A percentile compares a stretch with the other conserved stretches of the same genome.
Evolutionary conservation across 1,140 invertebrate species (phyloP).

Genomic region (Aphis craccivora): DNA sequence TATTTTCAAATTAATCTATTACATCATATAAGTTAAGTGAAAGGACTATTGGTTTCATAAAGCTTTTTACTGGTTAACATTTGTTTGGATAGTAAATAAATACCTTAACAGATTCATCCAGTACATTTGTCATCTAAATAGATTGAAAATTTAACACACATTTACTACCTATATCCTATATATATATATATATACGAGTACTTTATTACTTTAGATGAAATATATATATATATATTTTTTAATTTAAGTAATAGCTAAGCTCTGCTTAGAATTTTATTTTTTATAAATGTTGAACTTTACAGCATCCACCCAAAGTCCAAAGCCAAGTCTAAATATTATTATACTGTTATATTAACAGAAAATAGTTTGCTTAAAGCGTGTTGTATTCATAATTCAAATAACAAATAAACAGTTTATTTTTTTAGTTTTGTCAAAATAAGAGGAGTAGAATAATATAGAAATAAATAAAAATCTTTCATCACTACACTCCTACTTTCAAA

Average conservation of each 20-base stretch:
- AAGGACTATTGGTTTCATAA: neutral
- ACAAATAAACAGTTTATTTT: neutral
- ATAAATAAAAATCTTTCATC: neutral
- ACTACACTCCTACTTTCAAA: neutral
- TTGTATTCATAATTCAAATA: neutral
- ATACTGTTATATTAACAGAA: neutral
- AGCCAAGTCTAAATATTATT: neutral
- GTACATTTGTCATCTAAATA: neutral
- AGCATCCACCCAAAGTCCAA: neutral
- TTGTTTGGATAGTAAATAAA: constrained; percentile 11
- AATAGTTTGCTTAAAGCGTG: neutral
- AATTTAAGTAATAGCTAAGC: neutral
- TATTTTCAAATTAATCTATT: constrained; percentile 15
- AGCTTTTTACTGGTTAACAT: neutral
- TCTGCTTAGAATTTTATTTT: neutral
- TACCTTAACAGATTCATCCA: neutral
- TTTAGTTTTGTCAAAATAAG: neutral
- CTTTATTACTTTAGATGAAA: neutral
- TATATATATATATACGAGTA: neutral
- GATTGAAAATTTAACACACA: neutral
- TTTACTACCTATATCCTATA: neutral
- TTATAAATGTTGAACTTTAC: neutral
- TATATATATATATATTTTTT: neutral
- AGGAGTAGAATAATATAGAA: neutral
- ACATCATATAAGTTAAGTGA: neutral